A percentile compares a stretch with the other conserved stretches of the same genome.
Evolutionary conservation across 2,888 invertebrate species (phyloP).

Genomic region (Linnaemya tessellans): DNA sequence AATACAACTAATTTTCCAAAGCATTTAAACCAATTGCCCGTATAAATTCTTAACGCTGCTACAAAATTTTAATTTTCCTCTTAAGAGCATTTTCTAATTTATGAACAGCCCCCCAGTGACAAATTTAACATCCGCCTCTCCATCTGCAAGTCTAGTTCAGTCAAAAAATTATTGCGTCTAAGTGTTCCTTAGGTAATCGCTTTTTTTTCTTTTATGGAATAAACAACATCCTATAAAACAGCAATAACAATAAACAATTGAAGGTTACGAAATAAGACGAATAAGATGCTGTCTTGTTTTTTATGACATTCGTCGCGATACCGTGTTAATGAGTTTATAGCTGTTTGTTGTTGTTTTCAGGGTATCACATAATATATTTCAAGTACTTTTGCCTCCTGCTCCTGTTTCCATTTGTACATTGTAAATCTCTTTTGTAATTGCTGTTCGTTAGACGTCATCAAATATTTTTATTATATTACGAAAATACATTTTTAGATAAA

Average conservation of each 20-base stretch:
- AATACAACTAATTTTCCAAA: neutral
- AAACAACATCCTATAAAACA: slow-evolving; percentile 4
- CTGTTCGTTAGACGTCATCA: slow-evolving; percentile 30
- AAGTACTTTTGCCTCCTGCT: neutral
- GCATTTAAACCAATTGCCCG: too few relatives aligned
- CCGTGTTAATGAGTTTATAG: slow-evolving; percentile 60
- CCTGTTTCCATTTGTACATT: slow-evolving; percentile 1
- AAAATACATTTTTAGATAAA: slow-evolving; percentile 15
- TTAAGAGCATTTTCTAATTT: too few relatives aligned
- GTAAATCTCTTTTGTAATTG: slow-evolving; percentile 50
- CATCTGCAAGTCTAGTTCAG: neutral
- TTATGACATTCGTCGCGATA: slow-evolving; percentile 15
- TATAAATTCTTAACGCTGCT: too few relatives aligned
- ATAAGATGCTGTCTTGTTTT: slow-evolving; percentile 29
- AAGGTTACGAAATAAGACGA: slow-evolving; percentile 18
- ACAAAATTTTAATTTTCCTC: too few relatives aligned
- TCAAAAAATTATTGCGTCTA: neutral
- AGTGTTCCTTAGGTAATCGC: slow-evolving; percentile 12
- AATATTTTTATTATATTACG: slow-evolving; percentile 2
- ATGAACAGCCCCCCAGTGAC: neutral
- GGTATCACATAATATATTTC: slow-evolving; percentile 10
- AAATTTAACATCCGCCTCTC: neutral
- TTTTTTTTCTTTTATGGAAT: slow-evolving; percentile 4
- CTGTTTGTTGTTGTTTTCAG: slow-evolving; percentile 1
- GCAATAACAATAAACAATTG: slow-evolving; percentile 28